Evolutionary conservation across 1,140 invertebrate genomes (phyloP), one percentile per base, ranked within the genome.

Genomic region (Ceratina calcarata): DNA sequence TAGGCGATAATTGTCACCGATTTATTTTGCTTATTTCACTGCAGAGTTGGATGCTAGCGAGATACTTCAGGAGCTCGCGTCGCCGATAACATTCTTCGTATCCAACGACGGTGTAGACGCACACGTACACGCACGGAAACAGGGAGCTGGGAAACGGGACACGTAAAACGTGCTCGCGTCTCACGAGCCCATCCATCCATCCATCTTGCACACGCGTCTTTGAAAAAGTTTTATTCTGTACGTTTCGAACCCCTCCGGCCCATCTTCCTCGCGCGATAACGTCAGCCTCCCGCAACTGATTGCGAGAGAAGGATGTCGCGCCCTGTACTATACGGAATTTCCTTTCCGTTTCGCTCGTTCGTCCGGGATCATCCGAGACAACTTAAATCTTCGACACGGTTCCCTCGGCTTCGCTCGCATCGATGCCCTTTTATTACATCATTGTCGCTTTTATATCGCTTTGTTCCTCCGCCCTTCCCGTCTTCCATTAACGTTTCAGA

Each of bases 131-230:
- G 81, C 78, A 60, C 66, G 8, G 78, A 61, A 78, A 85, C 57
- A 53, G 64, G 85, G 58, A 61, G 32, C 83, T 45, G 37, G 37
- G 6, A 45, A 70, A 70, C 64, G 20, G 70, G 65, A 60, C 49
- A 37, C 37, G n/a, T 53, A 18, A 12, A 16, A 81, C 80, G 81
- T 51, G 32, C 51, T 65, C 68, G 57, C 81, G 51, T 61, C 22
- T 58, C 69, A 62, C 76, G 24, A 68, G 77, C 75, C 83, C 84
- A 89, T 89, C 85, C 83, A 86, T 89, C 87, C 84, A 89, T 89
- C 85, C 81, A 86, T 89, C 87, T 89, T 86, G 55, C 49, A 79
- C 72, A 60, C 80, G 75, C 78, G 78, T 66, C 81, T 73, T 81
- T 61, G 73, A 85, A 84, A 80, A 86, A 87, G 70, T 87, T 88